A percentile compares a stretch with the other conserved stretches of the same genome.
Evolutionary conservation across 2,113 vertebrate species (phyloP).

Genomic region (Aspiorhynchus laticeps): DNA sequence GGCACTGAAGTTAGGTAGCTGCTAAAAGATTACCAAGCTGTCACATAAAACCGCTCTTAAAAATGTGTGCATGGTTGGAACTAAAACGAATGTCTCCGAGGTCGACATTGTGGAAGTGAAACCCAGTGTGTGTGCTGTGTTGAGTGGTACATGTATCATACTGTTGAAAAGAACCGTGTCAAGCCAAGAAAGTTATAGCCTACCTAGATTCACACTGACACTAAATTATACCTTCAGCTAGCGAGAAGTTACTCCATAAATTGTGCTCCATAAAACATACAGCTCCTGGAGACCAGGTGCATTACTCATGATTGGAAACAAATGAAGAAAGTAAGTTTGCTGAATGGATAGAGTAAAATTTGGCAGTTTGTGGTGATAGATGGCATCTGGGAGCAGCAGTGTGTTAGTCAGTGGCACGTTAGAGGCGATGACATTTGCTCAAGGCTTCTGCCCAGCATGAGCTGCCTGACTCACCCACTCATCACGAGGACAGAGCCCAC

Average conservation of each 20-base stretch:
- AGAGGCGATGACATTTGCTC: constrained; percentile 18
- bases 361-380: not conserved
- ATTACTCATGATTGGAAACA: constrained; percentile 2
- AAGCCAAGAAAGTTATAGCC: constrained; percentile 10
- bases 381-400: not conserved
- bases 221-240: not conserved
- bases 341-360: not conserved
- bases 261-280: not conserved
- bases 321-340: constrained; percentile 2
- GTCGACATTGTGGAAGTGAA: not conserved
- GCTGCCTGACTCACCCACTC: constrained; percentile 12
- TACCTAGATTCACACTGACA: constrained; percentile 1
- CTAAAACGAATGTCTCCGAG: not conserved
- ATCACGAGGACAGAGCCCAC: constrained; percentile 1
- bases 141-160: not conserved
- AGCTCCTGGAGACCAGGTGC: not conserved
- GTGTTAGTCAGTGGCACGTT: constrained; percentile 7
- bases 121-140: not conserved
- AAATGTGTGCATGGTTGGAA: not conserved
- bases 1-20: not conserved
- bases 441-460: not conserved
- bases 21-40: not conserved
- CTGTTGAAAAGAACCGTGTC: not conserved
- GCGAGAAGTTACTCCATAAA: constrained; percentile 3
- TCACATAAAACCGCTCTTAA: not conserved